Conservation (phyloP, 2,113 vertebrate genomes). For the Pseudonaja textilis region DNA sequence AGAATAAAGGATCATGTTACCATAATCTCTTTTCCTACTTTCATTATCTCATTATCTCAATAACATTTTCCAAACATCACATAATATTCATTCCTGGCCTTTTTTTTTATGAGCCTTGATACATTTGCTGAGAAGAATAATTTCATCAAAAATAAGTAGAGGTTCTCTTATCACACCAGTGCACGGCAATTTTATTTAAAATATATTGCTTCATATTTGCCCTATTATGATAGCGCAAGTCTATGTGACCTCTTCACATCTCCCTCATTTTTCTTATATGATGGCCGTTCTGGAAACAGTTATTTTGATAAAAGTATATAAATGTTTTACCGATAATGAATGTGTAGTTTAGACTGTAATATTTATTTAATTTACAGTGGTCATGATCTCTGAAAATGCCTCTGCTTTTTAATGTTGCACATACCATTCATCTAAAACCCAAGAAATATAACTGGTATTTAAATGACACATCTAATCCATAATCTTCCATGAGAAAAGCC, state of each 20-base stretch:
- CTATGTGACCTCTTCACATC: constrained; percentile 48
- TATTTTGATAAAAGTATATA: constrained; percentile 39
- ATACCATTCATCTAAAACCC: not conserved
- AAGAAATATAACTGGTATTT: constrained; percentile 25
- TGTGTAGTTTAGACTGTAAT: constrained; percentile 50
- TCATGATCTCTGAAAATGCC: constrained; percentile 37
- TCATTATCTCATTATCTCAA: constrained; percentile 56
- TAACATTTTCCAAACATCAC: constrained; percentile 59
- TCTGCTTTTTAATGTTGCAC: constrained; percentile 15
- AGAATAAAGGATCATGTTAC: constrained; percentile 39
- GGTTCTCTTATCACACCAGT: constrained; percentile 57
- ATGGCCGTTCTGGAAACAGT: not conserved
- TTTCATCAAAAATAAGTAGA: constrained; percentile 52
- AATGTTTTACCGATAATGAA: constrained; percentile 45
- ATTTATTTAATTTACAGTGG: constrained; percentile 40
- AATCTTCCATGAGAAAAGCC: not conserved
- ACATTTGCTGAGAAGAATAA: constrained; percentile 54
- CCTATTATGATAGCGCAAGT: constrained; percentile 49
- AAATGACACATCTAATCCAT: accelerated
- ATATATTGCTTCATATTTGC: constrained; percentile 48
- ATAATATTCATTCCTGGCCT: constrained; percentile 51
- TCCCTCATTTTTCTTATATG: constrained; percentile 49
- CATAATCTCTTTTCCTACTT: constrained; percentile 30
- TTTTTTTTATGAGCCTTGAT: constrained; percentile 59
- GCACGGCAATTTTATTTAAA: constrained; percentile 66